Base-by-base conservation (phyloP, 2,797 vertebrate species). In the Salarias fasciatus region DNA sequence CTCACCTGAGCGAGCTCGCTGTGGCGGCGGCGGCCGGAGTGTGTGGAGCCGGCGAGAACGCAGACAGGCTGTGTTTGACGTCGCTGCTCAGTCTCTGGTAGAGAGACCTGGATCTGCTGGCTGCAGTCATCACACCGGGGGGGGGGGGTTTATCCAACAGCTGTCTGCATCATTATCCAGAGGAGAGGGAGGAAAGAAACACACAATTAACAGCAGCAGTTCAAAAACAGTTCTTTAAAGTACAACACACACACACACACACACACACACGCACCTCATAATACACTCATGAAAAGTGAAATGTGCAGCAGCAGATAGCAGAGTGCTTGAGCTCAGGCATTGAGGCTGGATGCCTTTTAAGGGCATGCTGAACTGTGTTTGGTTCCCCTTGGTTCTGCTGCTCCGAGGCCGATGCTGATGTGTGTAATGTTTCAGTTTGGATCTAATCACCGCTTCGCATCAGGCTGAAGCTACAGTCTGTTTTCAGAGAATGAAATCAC, bases 311-410 rank as follows among this genome's bases (percentile, higher is more conserved):
- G 77, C 53, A 79, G 72, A 73, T 61, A 79, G 67, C 61, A 74
- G 84, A 60, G 58, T 69, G 76, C 72, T 70, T 77, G 69, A 68
- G 73, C 73, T 62, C 79, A 52, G 43, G 46, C 72, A 41, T 63
- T 53, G 67, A 69, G 71, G 50, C 72, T 50, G 60, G 82, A 84
- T 86, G 73, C 92, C 92, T 91, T 93, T 92, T 93, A 92, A 91
- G 91, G 91, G 53, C 78, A 92, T 91, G 84, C 83, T 90, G 58
- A 69, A 75, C 69, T 61, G 80, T 75, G 84, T 82, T 87, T 78
- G 69, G 83, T 63, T 79, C 79, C 63, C 68, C 84, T 87, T 78
- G 71, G 63, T 72, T 83, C 76, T 79, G 65, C 73, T 68, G 81
- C 69, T 80, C 63, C 47, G 77, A 54, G 75, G 76, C 53, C 52